These are phyloP conservation scores for Artemia sinica DNA, from an alignment of 2,888 invertebrate genomes.

Conservation along the genomic window DNA sequence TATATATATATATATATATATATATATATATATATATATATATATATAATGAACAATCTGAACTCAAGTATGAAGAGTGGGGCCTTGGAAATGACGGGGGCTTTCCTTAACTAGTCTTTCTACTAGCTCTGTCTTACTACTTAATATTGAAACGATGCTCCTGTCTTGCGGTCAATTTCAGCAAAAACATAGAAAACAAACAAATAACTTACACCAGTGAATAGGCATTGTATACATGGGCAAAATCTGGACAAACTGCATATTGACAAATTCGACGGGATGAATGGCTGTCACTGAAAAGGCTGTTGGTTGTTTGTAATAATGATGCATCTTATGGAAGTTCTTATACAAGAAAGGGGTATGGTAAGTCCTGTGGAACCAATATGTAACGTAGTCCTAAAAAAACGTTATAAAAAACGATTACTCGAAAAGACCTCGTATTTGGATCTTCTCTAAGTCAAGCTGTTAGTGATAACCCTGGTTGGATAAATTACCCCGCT, in stretches of 20 bases:
- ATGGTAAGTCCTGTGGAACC: conserved; percentile 48
- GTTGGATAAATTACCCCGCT: too few relatives aligned
- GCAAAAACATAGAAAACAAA: background rate
- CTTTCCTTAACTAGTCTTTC: too few relatives aligned
- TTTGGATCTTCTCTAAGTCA: too few relatives aligned
- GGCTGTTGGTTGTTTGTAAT: conserved; percentile 55
- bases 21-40: too few relatives aligned
- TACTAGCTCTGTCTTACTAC: too few relatives aligned
- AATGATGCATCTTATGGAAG: conserved; percentile 56
- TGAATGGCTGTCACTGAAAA: conserved; percentile 58
- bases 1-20: too few relatives aligned
- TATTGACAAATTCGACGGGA: conserved; percentile 47
- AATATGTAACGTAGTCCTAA: conserved; percentile 48
- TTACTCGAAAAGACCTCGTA: too few relatives aligned
- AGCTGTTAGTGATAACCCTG: too few relatives aligned
- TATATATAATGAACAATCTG: too few relatives aligned
- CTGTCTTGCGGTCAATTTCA: background rate
- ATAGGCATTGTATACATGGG: conserved; percentile 46
- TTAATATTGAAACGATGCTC: too few relatives aligned
- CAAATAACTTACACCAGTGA: conserved; percentile 45
- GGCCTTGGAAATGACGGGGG: too few relatives aligned
- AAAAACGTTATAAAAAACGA: conserved; percentile 24
- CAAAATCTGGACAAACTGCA: conserved; percentile 42
- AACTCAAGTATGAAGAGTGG: too few relatives aligned
- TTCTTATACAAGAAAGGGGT: conserved; percentile 47